Conservation (phyloP, 2,113 vertebrate species). For the Nothocercus julius region DNA sequence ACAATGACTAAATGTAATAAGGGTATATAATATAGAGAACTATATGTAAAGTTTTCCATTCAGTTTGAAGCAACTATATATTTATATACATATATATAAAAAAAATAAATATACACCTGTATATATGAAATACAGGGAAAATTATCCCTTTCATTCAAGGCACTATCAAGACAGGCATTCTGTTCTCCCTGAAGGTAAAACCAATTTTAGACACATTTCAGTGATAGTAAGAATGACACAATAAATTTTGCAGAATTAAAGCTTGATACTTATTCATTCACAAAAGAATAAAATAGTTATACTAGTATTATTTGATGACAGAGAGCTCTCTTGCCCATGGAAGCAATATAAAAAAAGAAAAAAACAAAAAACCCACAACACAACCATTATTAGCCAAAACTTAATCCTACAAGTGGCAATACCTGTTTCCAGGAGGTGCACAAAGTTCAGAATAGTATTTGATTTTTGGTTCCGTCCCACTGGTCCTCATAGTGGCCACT, state of each 20-base stretch:
- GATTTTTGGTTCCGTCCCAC: slow-evolving; percentile 97
- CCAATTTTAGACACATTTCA: background rate
- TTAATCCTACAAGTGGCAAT: background rate
- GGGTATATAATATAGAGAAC: background rate
- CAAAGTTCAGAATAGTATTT: slow-evolving; percentile 97
- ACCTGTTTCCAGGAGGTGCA: slow-evolving; percentile 95
- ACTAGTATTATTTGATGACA: background rate
- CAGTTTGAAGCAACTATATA: background rate
- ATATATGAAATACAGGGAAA: background rate
- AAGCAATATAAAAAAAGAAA: background rate
- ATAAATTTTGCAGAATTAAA: background rate
- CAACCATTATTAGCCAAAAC: background rate
- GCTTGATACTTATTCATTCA: background rate
- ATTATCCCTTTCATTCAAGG: background rate
- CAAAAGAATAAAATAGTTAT: background rate
- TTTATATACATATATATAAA: no score
- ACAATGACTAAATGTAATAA: background rate
- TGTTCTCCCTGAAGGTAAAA: background rate
- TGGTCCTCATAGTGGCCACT: slow-evolving; percentile 95
- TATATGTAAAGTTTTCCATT: no score
- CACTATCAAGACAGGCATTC: background rate
- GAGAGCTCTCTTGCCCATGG: background rate
- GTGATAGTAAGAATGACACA: background rate
- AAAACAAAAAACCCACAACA: background rate
- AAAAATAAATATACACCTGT: no score